Conservation (phyloP, 2,797 vertebrate species). For the Helarctos malayanus region DNA sequence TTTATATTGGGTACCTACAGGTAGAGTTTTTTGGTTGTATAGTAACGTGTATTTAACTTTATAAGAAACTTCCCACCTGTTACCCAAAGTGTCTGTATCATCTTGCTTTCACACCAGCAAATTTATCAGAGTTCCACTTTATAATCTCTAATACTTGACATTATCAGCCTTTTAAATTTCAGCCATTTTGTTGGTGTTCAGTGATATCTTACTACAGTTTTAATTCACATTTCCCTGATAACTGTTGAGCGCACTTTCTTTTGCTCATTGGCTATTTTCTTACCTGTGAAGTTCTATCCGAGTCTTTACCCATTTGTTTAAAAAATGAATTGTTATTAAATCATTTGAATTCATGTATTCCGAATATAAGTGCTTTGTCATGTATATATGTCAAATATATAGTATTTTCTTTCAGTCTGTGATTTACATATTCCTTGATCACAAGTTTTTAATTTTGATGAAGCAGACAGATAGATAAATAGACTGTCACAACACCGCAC, state of each 20-base stretch:
- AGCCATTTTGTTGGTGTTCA: not conserved
- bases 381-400: not conserved
- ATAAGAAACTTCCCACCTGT: not conserved
- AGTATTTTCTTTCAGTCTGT: not conserved
- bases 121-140: not conserved
- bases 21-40: not conserved
- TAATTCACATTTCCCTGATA: not conserved
- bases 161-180: not conserved
- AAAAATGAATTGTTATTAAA: not conserved
- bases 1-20: not conserved
- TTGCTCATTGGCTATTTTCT: not conserved
- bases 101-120: not conserved
- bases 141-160: not conserved
- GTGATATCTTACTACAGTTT: not conserved
- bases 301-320: not conserved
- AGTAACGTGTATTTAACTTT: not conserved
- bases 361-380: not conserved
- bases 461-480: not conserved
- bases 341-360: not conserved
- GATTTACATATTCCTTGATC: not conserved
- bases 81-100: not conserved
- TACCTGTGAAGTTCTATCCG: not conserved
- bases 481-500: not conserved
- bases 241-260: not conserved
- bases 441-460: not conserved